A percentile compares a stretch with the other conserved stretches of the same genome.
phyloP scores from a whole-genome alignment of 2,113 vertebrate genomes.

The Chelonoidis abingdonii region DNA sequence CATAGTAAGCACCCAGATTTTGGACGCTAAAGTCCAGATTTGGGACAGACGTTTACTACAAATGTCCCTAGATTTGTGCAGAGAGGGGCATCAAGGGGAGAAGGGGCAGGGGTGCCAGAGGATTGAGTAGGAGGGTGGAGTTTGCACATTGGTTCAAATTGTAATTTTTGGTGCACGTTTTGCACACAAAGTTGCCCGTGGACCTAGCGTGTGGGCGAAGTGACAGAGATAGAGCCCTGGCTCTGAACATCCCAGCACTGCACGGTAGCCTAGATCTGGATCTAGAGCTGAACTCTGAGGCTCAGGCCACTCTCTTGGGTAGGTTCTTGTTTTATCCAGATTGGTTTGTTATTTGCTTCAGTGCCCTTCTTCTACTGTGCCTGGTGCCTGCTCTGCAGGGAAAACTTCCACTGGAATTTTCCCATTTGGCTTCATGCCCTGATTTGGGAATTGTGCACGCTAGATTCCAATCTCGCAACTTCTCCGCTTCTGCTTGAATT shows the following conservation, averaged over 20 bases:
- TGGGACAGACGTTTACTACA: too few species aligned
- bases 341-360: neutral
- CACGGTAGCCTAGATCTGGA: neutral
- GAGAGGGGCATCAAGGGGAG: neutral
- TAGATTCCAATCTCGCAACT: neutral
- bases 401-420: neutral
- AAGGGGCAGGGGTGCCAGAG: too few species aligned
- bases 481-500: neutral
- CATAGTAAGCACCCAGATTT: too few species aligned
- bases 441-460: neutral
- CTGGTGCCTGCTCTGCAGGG: neutral
- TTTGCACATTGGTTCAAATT: neutral
- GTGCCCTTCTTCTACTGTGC: neutral
- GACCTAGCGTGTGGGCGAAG: neutral
- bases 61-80: neutral
- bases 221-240: neutral
- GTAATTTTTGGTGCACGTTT: neutral
- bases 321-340: fast-evolving
- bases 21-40: too few species aligned
- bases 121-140: neutral
- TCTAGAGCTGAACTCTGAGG: neutral
- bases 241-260: neutral
- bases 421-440: neutral
- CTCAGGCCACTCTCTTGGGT: neutral
- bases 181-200: neutral